Evolutionary conservation across 1,140 invertebrate species (phyloP).

Genomic region (Leptopilina boulardi): DNA sequence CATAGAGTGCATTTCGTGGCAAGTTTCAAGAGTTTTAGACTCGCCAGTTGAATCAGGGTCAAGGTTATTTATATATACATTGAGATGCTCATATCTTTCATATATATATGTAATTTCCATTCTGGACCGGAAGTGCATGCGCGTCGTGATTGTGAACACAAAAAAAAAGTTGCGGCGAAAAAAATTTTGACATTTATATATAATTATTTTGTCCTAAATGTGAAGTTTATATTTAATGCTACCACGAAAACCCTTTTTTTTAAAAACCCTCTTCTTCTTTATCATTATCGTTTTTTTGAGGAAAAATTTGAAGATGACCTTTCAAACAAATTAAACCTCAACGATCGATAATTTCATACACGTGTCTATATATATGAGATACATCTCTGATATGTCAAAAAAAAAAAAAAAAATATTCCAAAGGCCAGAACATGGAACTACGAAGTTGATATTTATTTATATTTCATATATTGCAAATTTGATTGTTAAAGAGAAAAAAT

Average conservation of each 20-base stretch:
- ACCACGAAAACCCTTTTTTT: neutral
- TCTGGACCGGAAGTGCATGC: slow-evolving; percentile 28
- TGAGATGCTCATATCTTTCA: neutral
- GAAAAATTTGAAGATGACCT: neutral
- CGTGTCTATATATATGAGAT: neutral
- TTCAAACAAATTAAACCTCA: slow-evolving; percentile 4
- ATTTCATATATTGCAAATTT: too few species aligned
- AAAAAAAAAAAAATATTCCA: neutral
- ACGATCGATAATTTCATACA: slow-evolving; percentile 1
- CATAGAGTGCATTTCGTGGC: neutral
- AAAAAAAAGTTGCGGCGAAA: slow-evolving; percentile 24
- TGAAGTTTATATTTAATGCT: neutral
- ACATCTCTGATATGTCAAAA: neutral
- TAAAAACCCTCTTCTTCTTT: neutral
- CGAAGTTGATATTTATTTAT: too few species aligned
- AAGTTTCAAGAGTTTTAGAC: slow-evolving; percentile 10
- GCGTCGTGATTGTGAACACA: neutral
- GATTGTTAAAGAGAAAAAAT: too few species aligned
- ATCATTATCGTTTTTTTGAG: neutral
- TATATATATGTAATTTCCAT: slow-evolving; percentile 20
- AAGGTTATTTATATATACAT: too few species aligned
- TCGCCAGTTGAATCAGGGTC: neutral
- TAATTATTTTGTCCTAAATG: too few species aligned
- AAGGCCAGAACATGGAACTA: too few species aligned
- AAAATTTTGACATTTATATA: slow-evolving; percentile 8